phyloP scores from a whole-genome alignment of 2,888 invertebrate species.

The Patella pellucida region DNA sequence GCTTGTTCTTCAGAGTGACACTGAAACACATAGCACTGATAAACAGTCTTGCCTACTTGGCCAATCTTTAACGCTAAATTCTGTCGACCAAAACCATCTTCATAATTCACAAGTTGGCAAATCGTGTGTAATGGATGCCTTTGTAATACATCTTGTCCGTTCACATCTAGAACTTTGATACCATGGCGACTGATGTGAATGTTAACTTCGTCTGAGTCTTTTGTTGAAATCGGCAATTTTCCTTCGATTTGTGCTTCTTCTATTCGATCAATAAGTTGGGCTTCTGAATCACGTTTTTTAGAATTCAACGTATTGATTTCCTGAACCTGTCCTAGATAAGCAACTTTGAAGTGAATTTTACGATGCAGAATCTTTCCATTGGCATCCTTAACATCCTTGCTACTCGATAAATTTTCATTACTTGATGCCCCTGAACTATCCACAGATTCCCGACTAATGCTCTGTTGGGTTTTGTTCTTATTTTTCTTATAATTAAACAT shows the following conservation, averaged over 20 bases:
- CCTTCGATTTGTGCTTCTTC: conserved; percentile 70
- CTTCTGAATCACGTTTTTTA: conserved; percentile 61
- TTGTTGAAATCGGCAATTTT: conserved; percentile 56
- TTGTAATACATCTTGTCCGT: conserved; percentile 65
- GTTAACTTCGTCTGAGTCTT: conserved; percentile 60
- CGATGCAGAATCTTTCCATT: conserved; percentile 46
- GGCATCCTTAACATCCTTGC: conserved; percentile 45
- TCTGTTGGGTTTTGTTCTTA: conserved; percentile 26
- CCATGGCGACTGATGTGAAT: conserved; percentile 66
- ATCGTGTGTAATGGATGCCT: conserved; percentile 67
- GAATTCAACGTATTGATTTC: conserved; percentile 62
- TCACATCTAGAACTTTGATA: conserved; percentile 60
- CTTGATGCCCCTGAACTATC: conserved; percentile 39
- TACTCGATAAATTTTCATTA: conserved; percentile 43
- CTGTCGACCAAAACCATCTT: conserved; percentile 62
- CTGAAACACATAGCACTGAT: conserved; percentile 67
- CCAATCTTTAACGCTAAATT: conserved; percentile 68
- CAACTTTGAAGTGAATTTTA: conserved; percentile 38
- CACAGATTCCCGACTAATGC: conserved; percentile 33
- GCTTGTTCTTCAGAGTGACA: conserved; percentile 65
- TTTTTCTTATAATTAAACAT: conserved; percentile 16
- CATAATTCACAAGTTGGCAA: conserved; percentile 66
- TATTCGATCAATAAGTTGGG: conserved; percentile 66
- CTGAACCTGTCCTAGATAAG: conserved; percentile 61
- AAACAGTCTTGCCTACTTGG: conserved; percentile 55